Percentiles rank a stretch among this genome's conserved stretches.
Conservation (phyloP, 1,140 invertebrate genomes). For the Diachasmimorpha longicaudata region DNA sequence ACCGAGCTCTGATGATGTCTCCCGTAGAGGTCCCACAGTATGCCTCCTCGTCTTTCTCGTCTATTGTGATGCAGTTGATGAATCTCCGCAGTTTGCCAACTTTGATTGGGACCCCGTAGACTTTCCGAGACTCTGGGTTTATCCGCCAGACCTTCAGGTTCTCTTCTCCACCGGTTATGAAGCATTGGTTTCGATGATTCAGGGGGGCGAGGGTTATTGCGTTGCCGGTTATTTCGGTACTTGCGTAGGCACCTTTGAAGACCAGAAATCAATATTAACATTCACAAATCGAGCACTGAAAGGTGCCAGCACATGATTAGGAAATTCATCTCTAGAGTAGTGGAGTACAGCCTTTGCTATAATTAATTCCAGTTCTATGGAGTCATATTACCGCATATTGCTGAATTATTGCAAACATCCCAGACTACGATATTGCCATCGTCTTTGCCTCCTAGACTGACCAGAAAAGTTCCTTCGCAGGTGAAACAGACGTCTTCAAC, state of each 20-base stretch:
- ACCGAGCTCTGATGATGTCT: constrained; percentile 68
- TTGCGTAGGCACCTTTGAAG: constrained; percentile 62
- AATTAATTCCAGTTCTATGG: no score
- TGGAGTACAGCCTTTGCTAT: no score
- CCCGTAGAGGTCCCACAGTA: constrained; percentile 87
- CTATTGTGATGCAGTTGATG: constrained; percentile 70
- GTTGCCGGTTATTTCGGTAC: constrained; percentile 71
- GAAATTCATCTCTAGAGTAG: no score
- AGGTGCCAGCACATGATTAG: no score
- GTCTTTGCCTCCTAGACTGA: constrained; percentile 87
- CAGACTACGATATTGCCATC: constrained; percentile 83
- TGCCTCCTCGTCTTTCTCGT: constrained; percentile 72
- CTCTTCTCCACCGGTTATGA: constrained; percentile 76
- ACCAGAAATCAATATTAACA: constrained; percentile 4
- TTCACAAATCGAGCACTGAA: background rate
- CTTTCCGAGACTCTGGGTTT: constrained; percentile 70
- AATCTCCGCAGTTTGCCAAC: constrained; percentile 73
- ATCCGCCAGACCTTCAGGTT: constrained; percentile 80
- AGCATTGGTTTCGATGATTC: constrained; percentile 66
- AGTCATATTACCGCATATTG: constrained; percentile 72
- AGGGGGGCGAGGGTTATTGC: constrained; percentile 67
- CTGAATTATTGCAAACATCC: constrained; percentile 69
- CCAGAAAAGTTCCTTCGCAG: constrained; percentile 77
- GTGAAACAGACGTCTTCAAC: constrained; percentile 85
- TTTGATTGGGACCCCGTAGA: constrained; percentile 74